Base-by-base conservation (phyloP, 2,797 vertebrate genomes). In the Enteromius radiatus region DNA sequence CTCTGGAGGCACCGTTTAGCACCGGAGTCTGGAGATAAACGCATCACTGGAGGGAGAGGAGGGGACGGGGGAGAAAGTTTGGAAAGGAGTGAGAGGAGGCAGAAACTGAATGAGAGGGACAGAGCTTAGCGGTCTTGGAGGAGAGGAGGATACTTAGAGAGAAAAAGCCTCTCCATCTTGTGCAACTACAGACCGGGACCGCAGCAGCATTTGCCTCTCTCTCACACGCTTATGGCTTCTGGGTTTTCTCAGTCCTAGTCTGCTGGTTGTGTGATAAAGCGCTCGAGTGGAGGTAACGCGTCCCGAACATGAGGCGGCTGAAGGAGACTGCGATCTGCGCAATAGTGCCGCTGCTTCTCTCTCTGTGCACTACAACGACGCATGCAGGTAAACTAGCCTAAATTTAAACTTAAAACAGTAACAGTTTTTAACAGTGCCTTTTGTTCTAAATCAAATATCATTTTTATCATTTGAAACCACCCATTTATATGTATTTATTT, bases 81-180 rank as follows among this genome's bases (percentile, higher is more conserved):
- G 85, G 70, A 80, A 87, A 81, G 70, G 84, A 82, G 83, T 67
- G 86, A 78, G 74, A 84, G 84, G 68, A 73, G 91, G 91, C 90
- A 91, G 91, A 92, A 90, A 90, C 87, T 93, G 93, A 94, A 93
- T 93, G 92, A 93, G 92, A 91, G 87, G 73, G 88, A 88, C 88
- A 87, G 85, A 91, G 87, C 73, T 82, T 26, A 69, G 49, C 19
- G 85, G 45, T 84, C 33, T 76, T 85, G 86, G 86, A 88, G 84
- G 87, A 91, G 88, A 89, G 87, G 89, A 93, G 59, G 79, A n/a
- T n/a, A n/a, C n/a, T n/a, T 71, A 87, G 76, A 88, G 4, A 11
- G 19, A 82, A 89, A 91, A 90, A 93, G 90, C 87, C 90, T 91
- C 87, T 88, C 84, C 88, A 91, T 91, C 89, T 84, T 87, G 71